Evolutionary conservation across 2,888 invertebrate genomes (phyloP), one percentile per base, ranked within the genome.

Genomic region (Amaurobius ferox): DNA sequence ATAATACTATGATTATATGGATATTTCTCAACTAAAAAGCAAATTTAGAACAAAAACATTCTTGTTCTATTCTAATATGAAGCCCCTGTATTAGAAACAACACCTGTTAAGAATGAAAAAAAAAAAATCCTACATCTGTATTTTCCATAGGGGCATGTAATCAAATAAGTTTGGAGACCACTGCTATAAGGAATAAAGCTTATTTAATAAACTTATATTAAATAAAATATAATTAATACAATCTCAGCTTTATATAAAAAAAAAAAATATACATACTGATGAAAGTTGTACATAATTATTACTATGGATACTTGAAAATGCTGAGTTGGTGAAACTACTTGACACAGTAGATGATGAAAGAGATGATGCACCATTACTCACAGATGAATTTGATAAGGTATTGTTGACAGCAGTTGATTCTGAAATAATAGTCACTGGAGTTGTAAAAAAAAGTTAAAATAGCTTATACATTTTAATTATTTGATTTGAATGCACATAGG

Each of bases 261-360:
- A 11, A 44, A 11, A 44, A 16, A 44, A 44, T 11, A 23, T 23
- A 55, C 55, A 23, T 55, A 55, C 55, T 55, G 55, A 44, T n/a
- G n/a, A 79, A 40, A 81, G 39, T 19, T 85, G 83, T 19, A 71
- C 66, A 72, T 85, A 86, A 39, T 44, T 79, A 16, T 19, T 73
- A n/a, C 73, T 72, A 55, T 86, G 86, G 32, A 86, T 80, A 13
- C 76, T 80, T 35, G 86, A 80, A 71, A 86, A 86, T 55, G 86
- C 76, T 28, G 86, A 76, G 16, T 76, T 79, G 3, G 71, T 67
- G 19, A 76, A 80, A 28, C 86, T 86, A 28, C 80, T 86, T 0
- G 86, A 86, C 26, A 86, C 79, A 11, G 79, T 86, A 6, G 86
- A 86, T 44, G 79, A 79, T 61, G 86, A 79, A 11, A 86, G 55